Conservation (phyloP, 2,113 vertebrate genomes). For the Peromyscus maniculatus region DNA sequence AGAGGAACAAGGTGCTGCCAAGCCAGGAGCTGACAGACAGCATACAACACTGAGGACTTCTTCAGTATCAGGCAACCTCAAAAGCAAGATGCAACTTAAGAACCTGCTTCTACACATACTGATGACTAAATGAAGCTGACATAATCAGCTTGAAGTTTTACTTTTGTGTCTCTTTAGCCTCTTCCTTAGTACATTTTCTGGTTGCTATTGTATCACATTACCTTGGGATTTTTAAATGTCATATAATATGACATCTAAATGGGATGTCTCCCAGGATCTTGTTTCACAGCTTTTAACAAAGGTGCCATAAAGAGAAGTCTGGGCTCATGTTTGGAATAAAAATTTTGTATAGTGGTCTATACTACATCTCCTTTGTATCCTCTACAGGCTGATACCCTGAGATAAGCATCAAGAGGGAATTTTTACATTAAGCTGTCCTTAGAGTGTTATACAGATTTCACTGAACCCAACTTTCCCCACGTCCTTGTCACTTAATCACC, state of each 20-base stretch:
- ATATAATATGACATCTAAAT: background rate
- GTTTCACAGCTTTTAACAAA: conserved; percentile 11
- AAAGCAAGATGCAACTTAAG: conserved; percentile 14
- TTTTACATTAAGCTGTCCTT: background rate
- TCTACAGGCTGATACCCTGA: background rate
- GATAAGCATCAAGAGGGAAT: background rate
- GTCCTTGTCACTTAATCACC: background rate
- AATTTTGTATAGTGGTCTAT: background rate
- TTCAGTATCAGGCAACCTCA: background rate
- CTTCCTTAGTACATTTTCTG: background rate
- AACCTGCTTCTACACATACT: background rate
- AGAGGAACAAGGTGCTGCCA: background rate
- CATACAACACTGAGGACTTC: background rate
- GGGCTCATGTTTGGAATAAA: background rate
- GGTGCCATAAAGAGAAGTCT: background rate
- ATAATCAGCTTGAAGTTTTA: background rate
- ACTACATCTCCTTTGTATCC: background rate
- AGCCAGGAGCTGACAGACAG: background rate
- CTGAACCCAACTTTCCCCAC: background rate
- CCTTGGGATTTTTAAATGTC: background rate
- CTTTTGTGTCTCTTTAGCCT: background rate
- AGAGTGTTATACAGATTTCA: background rate
- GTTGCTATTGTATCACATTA: background rate
- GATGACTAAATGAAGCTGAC: background rate
- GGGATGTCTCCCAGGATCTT: background rate